Conservation (phyloP, 2,113 vertebrate species). For the Myrmecobius fasciatus region DNA sequence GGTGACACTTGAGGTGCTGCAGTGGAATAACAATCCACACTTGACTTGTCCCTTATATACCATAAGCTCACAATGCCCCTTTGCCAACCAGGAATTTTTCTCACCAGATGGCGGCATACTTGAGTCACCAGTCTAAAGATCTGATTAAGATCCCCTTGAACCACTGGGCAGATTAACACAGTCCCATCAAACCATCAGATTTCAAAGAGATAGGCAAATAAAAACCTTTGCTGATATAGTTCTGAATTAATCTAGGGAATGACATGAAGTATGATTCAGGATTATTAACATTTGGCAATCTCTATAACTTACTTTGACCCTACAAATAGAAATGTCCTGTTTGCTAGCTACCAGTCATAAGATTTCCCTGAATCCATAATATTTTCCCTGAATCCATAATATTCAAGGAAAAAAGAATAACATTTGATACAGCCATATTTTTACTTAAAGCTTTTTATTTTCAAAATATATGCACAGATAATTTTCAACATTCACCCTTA, state of each 20-base stretch:
- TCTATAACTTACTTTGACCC: background rate
- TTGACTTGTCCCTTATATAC: background rate
- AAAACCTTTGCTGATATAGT: background rate
- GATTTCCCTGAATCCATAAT: conserved; percentile 34
- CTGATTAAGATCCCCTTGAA: background rate
- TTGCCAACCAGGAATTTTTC: background rate
- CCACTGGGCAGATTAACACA: background rate
- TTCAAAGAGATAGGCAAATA: background rate
- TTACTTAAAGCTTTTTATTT: too few species aligned
- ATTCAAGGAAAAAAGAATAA: background rate
- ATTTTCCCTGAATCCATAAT: conserved; percentile 23
- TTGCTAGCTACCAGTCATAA: background rate
- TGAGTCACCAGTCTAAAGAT: background rate
- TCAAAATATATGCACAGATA: too few species aligned
- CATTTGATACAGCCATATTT: background rate
- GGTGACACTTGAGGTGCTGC: background rate
- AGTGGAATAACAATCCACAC: background rate
- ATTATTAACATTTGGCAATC: background rate
- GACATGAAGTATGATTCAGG: background rate
- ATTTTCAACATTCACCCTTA: too few species aligned
- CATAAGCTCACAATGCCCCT: too few species aligned
- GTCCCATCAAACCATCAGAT: background rate
- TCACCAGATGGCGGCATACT: background rate
- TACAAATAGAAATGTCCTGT: background rate
- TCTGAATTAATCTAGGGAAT: background rate